Percentiles rank a stretch among this genome's conserved stretches.
These are phyloP conservation scores for Yponomeuta malinellus DNA, from an alignment of 2,888 invertebrate genomes.

Conservation along the genomic window DNA sequence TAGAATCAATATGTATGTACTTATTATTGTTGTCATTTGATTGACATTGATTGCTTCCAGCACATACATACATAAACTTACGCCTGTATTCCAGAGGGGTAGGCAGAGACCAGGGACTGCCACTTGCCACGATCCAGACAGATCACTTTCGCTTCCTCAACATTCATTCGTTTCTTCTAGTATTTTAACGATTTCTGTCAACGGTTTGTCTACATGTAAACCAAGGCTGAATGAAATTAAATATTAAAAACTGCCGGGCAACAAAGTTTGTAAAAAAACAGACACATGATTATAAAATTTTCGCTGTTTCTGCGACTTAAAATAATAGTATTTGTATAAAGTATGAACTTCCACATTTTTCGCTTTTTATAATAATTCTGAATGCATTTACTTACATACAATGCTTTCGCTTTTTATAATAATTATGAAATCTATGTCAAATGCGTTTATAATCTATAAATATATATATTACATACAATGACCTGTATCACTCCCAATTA, in stretches of 20 bases:
- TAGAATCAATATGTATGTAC: no score
- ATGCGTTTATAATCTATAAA: not conserved
- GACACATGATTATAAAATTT: not conserved
- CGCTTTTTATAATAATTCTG: not conserved
- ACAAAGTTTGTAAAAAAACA: not conserved
- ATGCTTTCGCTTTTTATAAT: not conserved
- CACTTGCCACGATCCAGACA: no score
- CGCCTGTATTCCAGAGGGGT: no score
- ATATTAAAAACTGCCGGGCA: not conserved
- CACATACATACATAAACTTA: no score
- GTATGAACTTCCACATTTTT: not conserved
- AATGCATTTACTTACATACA: no score
- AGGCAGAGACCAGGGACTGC: no score
- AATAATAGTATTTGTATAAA: not conserved
- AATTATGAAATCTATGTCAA: not conserved
- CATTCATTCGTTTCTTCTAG: no score
- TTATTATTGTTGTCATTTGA: no score
- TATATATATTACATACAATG: not conserved
- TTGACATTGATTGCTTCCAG: no score
- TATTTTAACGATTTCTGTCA: no score
- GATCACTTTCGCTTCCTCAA: no score
- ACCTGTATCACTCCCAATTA: slow-evolving; percentile 10
- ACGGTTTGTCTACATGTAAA: no score
- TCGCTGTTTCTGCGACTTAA: not conserved
- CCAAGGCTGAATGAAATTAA: not conserved